Base-by-base conservation (phyloP, 2,797 vertebrate species). In the Borostomias antarcticus region DNA sequence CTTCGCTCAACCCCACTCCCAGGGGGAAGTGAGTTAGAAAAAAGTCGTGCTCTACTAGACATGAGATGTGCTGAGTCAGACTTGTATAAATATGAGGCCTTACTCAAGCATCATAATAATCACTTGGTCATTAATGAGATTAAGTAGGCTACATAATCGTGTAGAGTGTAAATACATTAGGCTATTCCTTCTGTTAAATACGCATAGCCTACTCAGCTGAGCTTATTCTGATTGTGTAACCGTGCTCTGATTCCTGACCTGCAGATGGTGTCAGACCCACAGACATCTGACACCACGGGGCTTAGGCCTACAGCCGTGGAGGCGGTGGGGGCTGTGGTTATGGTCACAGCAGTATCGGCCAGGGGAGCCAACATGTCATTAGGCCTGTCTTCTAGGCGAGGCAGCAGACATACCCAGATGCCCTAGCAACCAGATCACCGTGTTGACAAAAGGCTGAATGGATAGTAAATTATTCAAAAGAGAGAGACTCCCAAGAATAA, bases 1-100 rank as follows among this genome's bases (percentile, higher is more conserved):
- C 69, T 76, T 82, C 66, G 68, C 32, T 28, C 74, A 75, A 66
- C 65, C 37, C 78, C 70, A 75, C 85, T 81, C 76, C 83, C n/a
- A 15, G 62, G 69, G 66, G 26, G 51, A 53, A 25, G 51, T 13
- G 5, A 52, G 25, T 23, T 52, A 45, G 4, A 13, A 15, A 15
- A 1, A 45, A 45, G 40, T 4, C n/a, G 17, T 52, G 50, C 25
- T 15, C 3, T 17, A 26, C 25, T 10, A 21, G 23, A 52, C 5
- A 26, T 43, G 10, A 43, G 3, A 11, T 3, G 10, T 43, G 37
- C 2, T 43, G 10, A 43, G 2, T 43, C 37, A 43, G 11, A 37
- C 35, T 10, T 40, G 9, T 40, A 43, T 43, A 13, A 13, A 43
- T 43, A 43, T n/a, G n/a, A n/a, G n/a, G 40, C 6, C 40, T 17